Base-by-base conservation (phyloP, 2,797 vertebrate genomes). In the Cichlasoma orientale region DNA sequence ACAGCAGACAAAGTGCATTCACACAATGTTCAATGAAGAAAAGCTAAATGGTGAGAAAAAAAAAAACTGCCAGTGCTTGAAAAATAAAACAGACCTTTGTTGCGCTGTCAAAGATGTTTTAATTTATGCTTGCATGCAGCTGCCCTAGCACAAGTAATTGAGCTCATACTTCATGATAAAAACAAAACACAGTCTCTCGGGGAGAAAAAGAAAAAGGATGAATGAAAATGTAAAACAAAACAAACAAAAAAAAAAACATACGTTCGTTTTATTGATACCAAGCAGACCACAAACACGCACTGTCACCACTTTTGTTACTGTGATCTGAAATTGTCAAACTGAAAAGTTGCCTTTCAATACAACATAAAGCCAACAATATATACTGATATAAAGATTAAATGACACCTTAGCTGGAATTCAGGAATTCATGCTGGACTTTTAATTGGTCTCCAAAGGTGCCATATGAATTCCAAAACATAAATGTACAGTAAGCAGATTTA, bases 401-500 rank as follows among this genome's bases (percentile, higher is more conserved):
- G 47, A 66, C 23, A 66, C 23, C 23, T 66, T 47, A 19, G 38
- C 41, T 63, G 16, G 14, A 27, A 63, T 44, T 66, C 23, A 47
- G 38, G 44, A 47, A 47, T 66, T 9, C 1, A 13, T 50, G 13
- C 19, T n/a, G 25, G 63, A 50, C 23, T 77, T 57, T 54, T 58
- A 54, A 13, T 53, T 14, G 8, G 33, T 66, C 77, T 77, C 52
- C 61, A 18, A 19, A 25, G 3, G 23, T 27, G 7, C 19, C 36
- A 55, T 9, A 23, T 73, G 6, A 72, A 72, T 71, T 82, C 13
- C 10, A 33, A 79, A 81, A 69, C 25, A 54, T 16, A 44, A 72
- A 66, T 50, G n/a, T 57, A 36, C 33, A 36, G 33, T 36, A 82
- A 82, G 63, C 70, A 83, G 33, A 79, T 82, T 70, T 75, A 78